Evolutionary conservation across 2,888 invertebrate species (phyloP), one percentile per base, ranked within the genome.

Genomic region (Diarsia rubi): DNA sequence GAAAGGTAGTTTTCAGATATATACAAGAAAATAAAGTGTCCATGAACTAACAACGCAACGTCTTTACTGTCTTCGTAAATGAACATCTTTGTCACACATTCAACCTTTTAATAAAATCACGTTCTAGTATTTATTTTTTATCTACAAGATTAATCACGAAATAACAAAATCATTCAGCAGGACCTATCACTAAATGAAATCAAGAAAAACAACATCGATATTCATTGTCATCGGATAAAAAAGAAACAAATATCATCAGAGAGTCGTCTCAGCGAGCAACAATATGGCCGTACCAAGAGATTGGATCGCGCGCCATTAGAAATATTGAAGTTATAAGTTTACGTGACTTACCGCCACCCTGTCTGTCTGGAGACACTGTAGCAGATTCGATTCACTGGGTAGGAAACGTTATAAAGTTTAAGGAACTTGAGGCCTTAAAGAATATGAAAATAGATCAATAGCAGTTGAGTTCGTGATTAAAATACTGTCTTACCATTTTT

Each of bases 251-350:
- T 69, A 64, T 62, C 45, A 73, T 59, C 52, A 24, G 60, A 24
- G 60, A 71, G 27, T 49, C 31, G 44, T 75, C 59, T 72, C 71
- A 67, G 44, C 31, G 64, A 66, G 47, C 71, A 65, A 69, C 69
- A 59, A 31, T 57, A 70, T 54, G 37, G 86, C 90, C 88, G 91
- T 91, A 85, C 85, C 82, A 83, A 88, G 90, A 92, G 93, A 94
- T 94, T 94, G 94, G 92, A 94, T 94, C 86, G 92, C 73, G 79
- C 44, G 91, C 93, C 91, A 94, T 94, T 93, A 94, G 91, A 94
- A 93, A 92, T 93, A 93, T 93, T 92, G 92, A 89, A 91, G 91
- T 90, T 89, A 92, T 93, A 93, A 90, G 87, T 87, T 89, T 88
- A 82, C 69, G 44, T 66, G 67, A 68, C 62, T 54, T 44, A 31